Percentiles rank a stretch among this genome's conserved stretches.
These are phyloP conservation scores for Eublepharis macularius DNA, from an alignment of 2,113 vertebrate species.

Conservation along the genomic window DNA sequence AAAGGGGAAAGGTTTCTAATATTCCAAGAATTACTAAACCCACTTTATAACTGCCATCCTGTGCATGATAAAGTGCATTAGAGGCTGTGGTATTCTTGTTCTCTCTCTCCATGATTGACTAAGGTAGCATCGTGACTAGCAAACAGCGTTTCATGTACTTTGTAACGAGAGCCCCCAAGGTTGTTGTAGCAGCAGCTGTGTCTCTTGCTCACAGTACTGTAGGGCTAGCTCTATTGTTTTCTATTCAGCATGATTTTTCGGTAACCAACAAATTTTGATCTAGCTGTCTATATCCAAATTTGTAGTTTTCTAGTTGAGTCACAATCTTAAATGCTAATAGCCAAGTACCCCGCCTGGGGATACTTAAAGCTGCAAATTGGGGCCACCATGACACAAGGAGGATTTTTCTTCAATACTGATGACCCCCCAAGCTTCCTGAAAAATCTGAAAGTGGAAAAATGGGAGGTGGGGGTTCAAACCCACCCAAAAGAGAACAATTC, in stretches of 20 bases:
- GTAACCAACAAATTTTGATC: not conserved
- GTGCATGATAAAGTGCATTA: too few species aligned
- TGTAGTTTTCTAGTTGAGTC: not conserved
- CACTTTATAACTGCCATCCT: not conserved
- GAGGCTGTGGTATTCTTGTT: not conserved
- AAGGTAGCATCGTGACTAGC: not conserved
- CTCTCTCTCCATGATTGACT: too few species aligned
- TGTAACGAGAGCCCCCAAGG: not conserved
- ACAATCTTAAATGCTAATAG: too few species aligned
- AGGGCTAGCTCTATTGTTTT: not conserved
- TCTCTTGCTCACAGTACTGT: not conserved
- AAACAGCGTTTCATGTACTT: not conserved
- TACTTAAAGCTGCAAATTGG: too few species aligned
- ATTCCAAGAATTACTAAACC: not conserved
- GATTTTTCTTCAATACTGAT: too few species aligned
- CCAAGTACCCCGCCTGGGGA: too few species aligned
- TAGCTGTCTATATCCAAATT: not conserved
- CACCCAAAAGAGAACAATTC: too few species aligned
- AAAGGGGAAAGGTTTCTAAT: not conserved
- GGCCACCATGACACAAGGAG: too few species aligned
- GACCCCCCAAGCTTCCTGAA: too few species aligned
- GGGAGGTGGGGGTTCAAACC: too few species aligned
- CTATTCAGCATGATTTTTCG: not conserved
- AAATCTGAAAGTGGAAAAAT: too few species aligned
- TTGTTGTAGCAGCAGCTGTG: not conserved